phyloP scores from a whole-genome alignment of 2,888 invertebrate species.

The Ecdyonurus torrentis region DNA sequence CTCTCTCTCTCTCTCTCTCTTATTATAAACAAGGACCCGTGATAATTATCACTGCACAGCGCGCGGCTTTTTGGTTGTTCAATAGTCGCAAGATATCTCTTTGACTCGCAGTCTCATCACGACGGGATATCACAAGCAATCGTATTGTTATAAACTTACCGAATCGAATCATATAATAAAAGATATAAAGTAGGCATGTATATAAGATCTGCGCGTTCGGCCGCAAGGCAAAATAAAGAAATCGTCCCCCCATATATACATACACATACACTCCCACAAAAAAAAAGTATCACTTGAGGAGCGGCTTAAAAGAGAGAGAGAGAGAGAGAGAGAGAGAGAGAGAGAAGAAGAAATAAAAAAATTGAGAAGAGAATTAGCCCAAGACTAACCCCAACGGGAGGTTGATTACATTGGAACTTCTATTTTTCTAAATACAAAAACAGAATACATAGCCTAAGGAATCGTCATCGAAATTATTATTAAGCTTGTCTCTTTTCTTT shows the following conservation, averaged over 20 bases:
- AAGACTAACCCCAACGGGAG: neutral
- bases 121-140: neutral
- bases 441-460: conserved; percentile 1
- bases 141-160: neutral
- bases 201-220: neutral
- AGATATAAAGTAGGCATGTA: neutral
- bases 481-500: too few species aligned
- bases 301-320: too few species aligned
- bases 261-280: too few species aligned
- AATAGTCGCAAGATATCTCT: neutral
- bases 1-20: too few species aligned
- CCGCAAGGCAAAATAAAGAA: too few species aligned
- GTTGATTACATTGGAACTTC: neutral
- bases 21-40: neutral
- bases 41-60: neutral
- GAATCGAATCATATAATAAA: neutral
- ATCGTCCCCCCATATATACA: too few species aligned
- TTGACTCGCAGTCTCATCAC: neutral
- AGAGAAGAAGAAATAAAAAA: too few species aligned
- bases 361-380: neutral
- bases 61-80: neutral
- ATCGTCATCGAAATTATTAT: neutral
- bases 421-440: neutral
- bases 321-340: too few species aligned
- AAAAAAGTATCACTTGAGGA: too few species aligned